These are phyloP conservation scores for Palythoa caribaeorum DNA, from an alignment of 92 coral and sea anemone genomes.

Conservation along the genomic window DNA sequence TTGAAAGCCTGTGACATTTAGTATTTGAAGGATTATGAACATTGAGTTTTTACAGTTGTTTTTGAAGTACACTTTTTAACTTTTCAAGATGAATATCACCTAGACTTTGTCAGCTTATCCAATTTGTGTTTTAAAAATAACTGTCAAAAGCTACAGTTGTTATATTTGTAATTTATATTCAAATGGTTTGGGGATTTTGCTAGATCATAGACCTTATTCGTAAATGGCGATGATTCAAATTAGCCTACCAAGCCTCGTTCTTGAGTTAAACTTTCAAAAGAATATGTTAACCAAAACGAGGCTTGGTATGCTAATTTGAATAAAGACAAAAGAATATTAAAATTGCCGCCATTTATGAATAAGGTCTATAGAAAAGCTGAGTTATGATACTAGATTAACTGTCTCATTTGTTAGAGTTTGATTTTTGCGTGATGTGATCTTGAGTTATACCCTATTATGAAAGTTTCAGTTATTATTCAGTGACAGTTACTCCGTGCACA, in stretches of 20 bases:
- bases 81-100: conserved; percentile 31
- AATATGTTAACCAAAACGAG: too few species aligned
- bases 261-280: too few species aligned
- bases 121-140: conserved; percentile 17
- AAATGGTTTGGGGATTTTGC: conserved; percentile 8
- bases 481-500: conserved; percentile 32
- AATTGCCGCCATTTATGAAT: too few species aligned
- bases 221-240: too few species aligned
- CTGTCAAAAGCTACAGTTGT: conserved; percentile 20
- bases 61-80: conserved; percentile 23
- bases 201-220: neutral
- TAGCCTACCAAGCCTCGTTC: too few species aligned
- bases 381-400: conserved; percentile 22
- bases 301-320: too few species aligned
- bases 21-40: conserved; percentile 14
- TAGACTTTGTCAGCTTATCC: conserved; percentile 18
- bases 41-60: conserved; percentile 5
- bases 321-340: too few species aligned
- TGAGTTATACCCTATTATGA: conserved; percentile 27
- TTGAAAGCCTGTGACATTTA: conserved; percentile 23
- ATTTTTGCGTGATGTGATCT: conserved; percentile 35
- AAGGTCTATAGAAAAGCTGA: neutral
- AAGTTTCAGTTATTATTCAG: conserved; percentile 33
- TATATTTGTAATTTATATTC: conserved; percentile 25
- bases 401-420: conserved; percentile 32